Evolutionary conservation across 1,140 invertebrate species (phyloP).

Genomic region (Spodoptera litura): DNA sequence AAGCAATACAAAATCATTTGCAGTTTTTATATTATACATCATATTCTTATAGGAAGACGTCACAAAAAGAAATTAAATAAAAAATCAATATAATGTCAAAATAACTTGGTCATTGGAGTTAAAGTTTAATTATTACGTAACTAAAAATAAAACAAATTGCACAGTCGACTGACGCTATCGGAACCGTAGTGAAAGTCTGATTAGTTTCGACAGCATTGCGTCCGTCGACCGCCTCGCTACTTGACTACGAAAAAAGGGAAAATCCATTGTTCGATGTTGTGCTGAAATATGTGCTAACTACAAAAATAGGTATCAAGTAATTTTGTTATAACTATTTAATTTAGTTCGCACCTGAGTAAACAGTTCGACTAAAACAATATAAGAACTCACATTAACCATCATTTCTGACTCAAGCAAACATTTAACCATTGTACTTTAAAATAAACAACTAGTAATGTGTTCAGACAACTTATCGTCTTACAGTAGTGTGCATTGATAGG

Average conservation of each 20-base stretch:
- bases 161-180: conserved; percentile 13
- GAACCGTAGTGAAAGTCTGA: conserved; percentile 35
- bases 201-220: conserved; percentile 16
- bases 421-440: conserved; percentile 32
- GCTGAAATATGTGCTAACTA: conserved; percentile 4
- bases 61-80: conserved; percentile 7
- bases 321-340: neutral
- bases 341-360: neutral
- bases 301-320: neutral
- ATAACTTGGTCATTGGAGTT: neutral
- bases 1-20: conserved; percentile 12
- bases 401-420: neutral
- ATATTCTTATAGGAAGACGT: conserved; percentile 12
- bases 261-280: neutral
- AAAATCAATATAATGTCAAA: neutral
- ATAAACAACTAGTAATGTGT: conserved; percentile 39
- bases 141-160: conserved; percentile 15
- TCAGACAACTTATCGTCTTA: conserved; percentile 11
- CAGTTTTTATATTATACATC: neutral
- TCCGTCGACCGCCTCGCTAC: conserved; percentile 30
- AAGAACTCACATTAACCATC: neutral
- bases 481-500: conserved; percentile 38
- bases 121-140: conserved; percentile 27
- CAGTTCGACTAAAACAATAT: neutral
- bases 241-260: conserved; percentile 2